A percentile compares a stretch with the other conserved stretches of the same genome.
phyloP scores from a whole-genome alignment of 2,888 invertebrate genomes.

The Tuberolachnus salignus region DNA sequence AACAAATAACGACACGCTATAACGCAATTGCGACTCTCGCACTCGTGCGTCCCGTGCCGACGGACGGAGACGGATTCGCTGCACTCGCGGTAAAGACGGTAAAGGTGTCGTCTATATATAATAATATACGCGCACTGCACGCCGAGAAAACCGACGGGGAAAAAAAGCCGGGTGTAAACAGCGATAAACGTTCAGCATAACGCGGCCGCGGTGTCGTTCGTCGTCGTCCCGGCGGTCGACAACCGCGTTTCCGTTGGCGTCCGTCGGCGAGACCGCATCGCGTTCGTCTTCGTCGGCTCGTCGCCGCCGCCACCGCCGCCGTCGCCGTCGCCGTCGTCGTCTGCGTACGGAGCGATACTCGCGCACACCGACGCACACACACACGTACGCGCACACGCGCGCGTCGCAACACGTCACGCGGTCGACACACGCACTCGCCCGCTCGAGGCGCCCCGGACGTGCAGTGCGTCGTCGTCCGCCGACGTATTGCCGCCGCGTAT shows the following conservation, averaged over 20 bases:
- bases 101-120: too few relatives aligned
- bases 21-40: too few relatives aligned
- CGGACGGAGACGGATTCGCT: too few relatives aligned
- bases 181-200: too few relatives aligned
- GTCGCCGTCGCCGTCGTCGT: background rate
- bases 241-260: background rate
- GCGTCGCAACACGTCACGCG: constrained; percentile 24
- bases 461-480: background rate
- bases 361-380: background rate
- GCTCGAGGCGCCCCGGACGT: background rate
- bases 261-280: background rate
- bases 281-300: background rate
- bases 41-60: too few relatives aligned
- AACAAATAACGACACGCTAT: too few relatives aligned
- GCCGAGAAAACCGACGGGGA: too few relatives aligned
- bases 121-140: too few relatives aligned
- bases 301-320: background rate
- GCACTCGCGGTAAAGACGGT: too few relatives aligned
- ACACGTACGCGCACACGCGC: background rate
- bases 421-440: constrained; percentile 12
- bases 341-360: background rate
- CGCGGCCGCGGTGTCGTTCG: background rate
- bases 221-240: background rate
- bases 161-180: too few relatives aligned
- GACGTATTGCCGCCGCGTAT: background rate